These are phyloP conservation scores for Eubasilissa splendida DNA, from an alignment of 2,888 invertebrate genomes.

Conservation along the genomic window DNA sequence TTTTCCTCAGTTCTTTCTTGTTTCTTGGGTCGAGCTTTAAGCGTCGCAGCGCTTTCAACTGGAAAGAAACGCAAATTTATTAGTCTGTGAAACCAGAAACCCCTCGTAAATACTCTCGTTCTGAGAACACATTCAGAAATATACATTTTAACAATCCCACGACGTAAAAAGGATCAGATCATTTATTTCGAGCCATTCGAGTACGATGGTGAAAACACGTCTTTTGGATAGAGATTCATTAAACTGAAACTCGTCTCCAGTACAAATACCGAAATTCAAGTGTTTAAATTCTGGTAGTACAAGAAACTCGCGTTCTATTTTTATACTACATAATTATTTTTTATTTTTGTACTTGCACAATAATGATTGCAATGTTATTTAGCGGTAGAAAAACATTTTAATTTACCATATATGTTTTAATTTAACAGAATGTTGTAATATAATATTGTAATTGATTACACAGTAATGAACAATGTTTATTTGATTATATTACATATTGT, in stretches of 20 bases:
- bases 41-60: conserved; percentile 40
- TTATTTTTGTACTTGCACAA: too few relatives aligned
- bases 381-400: too few relatives aligned
- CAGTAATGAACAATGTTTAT: too few relatives aligned
- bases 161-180: conserved; percentile 9
- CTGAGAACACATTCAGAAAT: conserved; percentile 22
- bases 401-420: too few relatives aligned
- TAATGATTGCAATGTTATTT: too few relatives aligned
- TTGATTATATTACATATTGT: too few relatives aligned
- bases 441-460: too few relatives aligned
- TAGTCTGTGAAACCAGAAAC: conserved; percentile 53
- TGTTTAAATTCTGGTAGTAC: not conserved
- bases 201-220: not conserved
- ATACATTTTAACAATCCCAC: not conserved
- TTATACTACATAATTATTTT: too few relatives aligned
- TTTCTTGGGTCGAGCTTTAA: conserved; percentile 5
- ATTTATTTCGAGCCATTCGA: not conserved
- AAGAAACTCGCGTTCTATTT: not conserved
- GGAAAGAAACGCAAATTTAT: conserved; percentile 52
- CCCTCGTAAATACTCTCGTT: conserved; percentile 46
- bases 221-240: too few relatives aligned
- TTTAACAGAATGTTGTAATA: too few relatives aligned
- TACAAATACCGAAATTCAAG: not conserved
- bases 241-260: too few relatives aligned
- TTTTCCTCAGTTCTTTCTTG: conserved; percentile 7